phyloP scores from a whole-genome alignment of 1,140 invertebrate genomes.

The Acromyrmex echinatior region DNA sequence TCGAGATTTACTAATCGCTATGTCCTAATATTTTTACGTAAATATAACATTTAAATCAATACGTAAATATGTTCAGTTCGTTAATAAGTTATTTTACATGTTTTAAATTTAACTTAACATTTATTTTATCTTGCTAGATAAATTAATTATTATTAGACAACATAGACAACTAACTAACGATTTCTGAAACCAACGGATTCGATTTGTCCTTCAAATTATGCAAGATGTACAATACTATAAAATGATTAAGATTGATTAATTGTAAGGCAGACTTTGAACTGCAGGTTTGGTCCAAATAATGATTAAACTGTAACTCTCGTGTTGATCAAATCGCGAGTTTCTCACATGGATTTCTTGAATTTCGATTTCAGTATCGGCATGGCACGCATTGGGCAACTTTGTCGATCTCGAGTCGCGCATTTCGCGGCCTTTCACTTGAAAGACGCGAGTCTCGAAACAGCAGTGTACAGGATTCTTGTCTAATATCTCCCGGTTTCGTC shows the following conservation, averaged over 20 bases:
- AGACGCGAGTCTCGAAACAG: constrained; percentile 67
- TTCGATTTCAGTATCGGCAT: constrained; percentile 71
- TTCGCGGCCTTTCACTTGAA: constrained; percentile 70
- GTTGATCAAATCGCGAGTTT: constrained; percentile 48
- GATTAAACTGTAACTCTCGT: neutral
- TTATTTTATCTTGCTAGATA: neutral
- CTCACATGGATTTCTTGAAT: constrained; percentile 71
- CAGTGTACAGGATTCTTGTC: constrained; percentile 65
- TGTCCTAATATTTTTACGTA: neutral
- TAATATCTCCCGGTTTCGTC: constrained; percentile 73
- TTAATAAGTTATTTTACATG: neutral
- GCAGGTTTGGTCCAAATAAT: neutral
- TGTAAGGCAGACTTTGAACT: neutral
- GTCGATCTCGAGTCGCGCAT: constrained; percentile 25
- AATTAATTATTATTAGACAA: neutral
- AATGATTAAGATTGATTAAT: neutral
- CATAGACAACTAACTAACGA: neutral
- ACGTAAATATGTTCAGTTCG: neutral
- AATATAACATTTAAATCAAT: constrained; percentile 16
- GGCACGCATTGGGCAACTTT: constrained; percentile 62
- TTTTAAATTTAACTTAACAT: neutral
- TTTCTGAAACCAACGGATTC: neutral
- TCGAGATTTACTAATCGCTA: neutral
- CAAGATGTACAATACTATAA: neutral
- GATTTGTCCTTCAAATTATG: neutral